Evolutionary conservation across 2,797 vertebrate genomes (phyloP).

Genomic region (Cryptoblepharus egeriae): DNA sequence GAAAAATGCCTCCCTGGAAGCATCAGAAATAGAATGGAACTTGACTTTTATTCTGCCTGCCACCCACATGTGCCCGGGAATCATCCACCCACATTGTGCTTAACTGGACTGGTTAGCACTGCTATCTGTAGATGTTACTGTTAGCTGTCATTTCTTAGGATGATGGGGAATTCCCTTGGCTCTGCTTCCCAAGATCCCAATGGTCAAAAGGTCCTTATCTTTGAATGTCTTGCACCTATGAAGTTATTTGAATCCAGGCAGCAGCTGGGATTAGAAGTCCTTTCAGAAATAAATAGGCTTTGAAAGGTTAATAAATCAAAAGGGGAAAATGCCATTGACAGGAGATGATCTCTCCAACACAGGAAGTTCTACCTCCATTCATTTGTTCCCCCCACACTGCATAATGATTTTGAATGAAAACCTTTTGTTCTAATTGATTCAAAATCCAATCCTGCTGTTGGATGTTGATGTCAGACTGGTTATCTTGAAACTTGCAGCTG

Average conservation of each 20-base stretch:
- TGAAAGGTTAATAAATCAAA: conserved; percentile 3
- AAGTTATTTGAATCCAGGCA: neutral
- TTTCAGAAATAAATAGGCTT: neutral
- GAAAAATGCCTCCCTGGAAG: neutral
- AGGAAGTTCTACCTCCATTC: neutral
- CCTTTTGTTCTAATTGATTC: neutral
- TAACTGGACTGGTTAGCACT: neutral
- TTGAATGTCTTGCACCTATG: neutral
- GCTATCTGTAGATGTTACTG: neutral
- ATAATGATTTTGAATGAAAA: neutral
- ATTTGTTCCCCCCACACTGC: neutral
- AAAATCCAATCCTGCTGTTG: neutral
- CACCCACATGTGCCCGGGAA: neutral
- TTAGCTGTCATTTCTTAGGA: conserved; percentile 2
- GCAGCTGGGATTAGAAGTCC: neutral
- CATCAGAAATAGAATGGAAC: neutral
- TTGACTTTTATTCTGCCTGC: neutral
- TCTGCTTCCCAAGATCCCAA: neutral
- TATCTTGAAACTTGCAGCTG: neutral
- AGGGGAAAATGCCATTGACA: neutral
- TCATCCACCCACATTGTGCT: neutral
- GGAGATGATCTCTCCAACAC: neutral
- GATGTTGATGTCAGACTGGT: neutral
- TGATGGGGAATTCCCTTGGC: neutral
- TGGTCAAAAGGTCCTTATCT: neutral